Conservation (phyloP, 2,797 vertebrate species). For the Gephyroberyx darwinii region DNA sequence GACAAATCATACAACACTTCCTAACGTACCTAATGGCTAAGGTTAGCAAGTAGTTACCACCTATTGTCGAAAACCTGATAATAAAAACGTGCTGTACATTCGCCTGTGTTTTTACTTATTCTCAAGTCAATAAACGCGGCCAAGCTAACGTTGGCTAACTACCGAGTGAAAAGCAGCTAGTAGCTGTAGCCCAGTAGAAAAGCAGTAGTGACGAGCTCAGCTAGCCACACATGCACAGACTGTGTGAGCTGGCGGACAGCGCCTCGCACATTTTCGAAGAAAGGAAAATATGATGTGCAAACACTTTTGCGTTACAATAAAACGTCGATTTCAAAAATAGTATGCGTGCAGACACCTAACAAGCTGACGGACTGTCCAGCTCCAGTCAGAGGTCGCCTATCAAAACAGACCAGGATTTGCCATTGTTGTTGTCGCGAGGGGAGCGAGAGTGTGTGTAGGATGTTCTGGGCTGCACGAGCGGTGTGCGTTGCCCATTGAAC, state of each 20-base stretch:
- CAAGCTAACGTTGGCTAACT: slow-evolving; percentile 75
- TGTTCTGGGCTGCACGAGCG: slow-evolving; percentile 65
- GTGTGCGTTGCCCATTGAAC: slow-evolving; percentile 72
- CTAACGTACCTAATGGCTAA: slow-evolving; percentile 44
- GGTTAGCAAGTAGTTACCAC: slow-evolving; percentile 36
- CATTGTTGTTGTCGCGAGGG: slow-evolving; percentile 80
- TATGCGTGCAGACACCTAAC: slow-evolving; percentile 20
- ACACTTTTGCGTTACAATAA: slow-evolving; percentile 9
- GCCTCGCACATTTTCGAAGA: slow-evolving; percentile 75
- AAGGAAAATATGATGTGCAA: slow-evolving; percentile 30
- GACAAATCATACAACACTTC: slow-evolving; percentile 74
- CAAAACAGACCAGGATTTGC: slow-evolving; percentile 75
- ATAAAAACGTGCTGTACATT: slow-evolving; percentile 60
- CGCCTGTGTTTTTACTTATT: slow-evolving; percentile 39
- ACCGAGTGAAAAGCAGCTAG: slow-evolving; percentile 76
- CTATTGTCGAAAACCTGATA: slow-evolving; percentile 49
- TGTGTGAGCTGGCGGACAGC: slow-evolving; percentile 74
- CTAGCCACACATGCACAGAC: slow-evolving; percentile 74
- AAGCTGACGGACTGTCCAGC: slow-evolving; percentile 54
- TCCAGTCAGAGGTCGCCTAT: slow-evolving; percentile 69
- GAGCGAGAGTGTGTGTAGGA: slow-evolving; percentile 65
- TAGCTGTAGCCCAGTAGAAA: slow-evolving; percentile 75
- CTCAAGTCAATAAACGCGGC: slow-evolving; percentile 64
- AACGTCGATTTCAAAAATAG: slow-evolving; percentile 21
- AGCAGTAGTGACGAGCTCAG: slow-evolving; percentile 70